phyloP scores from a whole-genome alignment of 2,888 invertebrate genomes.

The Eupsilia transversa region DNA sequence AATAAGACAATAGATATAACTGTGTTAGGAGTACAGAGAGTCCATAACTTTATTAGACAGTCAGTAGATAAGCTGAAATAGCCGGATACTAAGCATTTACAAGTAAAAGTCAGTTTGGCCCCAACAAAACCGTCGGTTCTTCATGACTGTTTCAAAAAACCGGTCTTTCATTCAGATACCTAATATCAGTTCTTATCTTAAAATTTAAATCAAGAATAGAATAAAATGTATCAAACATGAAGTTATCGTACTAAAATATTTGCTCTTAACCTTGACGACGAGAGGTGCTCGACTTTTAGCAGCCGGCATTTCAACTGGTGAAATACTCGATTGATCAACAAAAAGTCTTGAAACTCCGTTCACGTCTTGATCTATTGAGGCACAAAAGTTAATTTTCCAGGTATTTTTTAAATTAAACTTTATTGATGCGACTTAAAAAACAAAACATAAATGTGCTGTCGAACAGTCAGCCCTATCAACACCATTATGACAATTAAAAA shows the following conservation, averaged over 20 bases:
- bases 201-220: background rate
- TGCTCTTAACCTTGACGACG: constrained; percentile 48
- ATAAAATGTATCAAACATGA: background rate
- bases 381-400: background rate
- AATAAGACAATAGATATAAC: background rate
- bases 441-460: background rate
- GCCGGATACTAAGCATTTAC: background rate
- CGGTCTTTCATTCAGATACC: background rate
- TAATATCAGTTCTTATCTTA: background rate
- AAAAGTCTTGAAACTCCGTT: constrained; percentile 10
- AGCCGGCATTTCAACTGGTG: constrained; percentile 7
- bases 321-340: constrained; percentile 32
- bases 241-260: background rate
- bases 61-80: background rate
- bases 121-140: background rate
- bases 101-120: background rate
- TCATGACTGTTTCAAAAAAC: background rate
- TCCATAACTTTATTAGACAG: background rate
- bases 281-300: constrained; percentile 39
- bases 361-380: background rate
- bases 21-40: background rate
- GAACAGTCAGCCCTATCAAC: background rate
- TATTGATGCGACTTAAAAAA: background rate
- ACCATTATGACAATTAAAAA: background rate
- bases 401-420: background rate